phyloP scores from a whole-genome alignment of 2,888 invertebrate genomes.

The Laothoe populi region DNA sequence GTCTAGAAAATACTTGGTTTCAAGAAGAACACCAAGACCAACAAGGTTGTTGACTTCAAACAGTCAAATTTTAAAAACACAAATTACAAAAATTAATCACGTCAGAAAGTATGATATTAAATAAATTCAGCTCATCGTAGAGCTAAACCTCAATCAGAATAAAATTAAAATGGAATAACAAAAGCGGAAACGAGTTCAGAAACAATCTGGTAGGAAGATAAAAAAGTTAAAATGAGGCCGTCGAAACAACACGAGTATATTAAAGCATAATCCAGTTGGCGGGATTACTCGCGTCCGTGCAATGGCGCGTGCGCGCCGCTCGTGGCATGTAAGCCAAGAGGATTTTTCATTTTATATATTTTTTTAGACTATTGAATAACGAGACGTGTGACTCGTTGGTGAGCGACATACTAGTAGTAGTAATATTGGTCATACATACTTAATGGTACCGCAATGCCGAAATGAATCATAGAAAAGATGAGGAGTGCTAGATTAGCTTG shows the following conservation, averaged over 20 bases:
- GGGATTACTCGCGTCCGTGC: constrained; percentile 44
- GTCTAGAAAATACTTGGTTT: too few species aligned
- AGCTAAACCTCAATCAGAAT: neutral
- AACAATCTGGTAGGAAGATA: constrained; percentile 39
- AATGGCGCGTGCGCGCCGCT: too few species aligned
- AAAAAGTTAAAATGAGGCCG: constrained; percentile 42
- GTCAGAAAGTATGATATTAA: neutral
- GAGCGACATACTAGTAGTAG: too few species aligned
- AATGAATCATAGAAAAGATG: too few species aligned
- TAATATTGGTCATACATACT: too few species aligned
- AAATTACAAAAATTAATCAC: neutral
- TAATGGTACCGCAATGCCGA: too few species aligned
- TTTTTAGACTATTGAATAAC: constrained; percentile 50
- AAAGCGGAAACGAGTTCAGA: constrained; percentile 32
- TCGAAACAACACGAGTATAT: constrained; percentile 42
- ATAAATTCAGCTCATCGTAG: neutral
- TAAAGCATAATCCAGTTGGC: constrained; percentile 51
- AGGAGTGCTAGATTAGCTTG: too few species aligned
- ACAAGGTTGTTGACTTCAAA: too few species aligned
- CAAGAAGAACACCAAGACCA: too few species aligned
- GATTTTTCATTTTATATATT: constrained; percentile 48
- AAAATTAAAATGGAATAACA: neutral
- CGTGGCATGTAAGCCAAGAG: neutral
- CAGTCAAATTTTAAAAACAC: too few species aligned
- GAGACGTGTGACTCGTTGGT: constrained; percentile 43